Percentiles rank a stretch among this genome's conserved stretches.
Evolutionary conservation across 2,797 vertebrate species (phyloP).

Genomic region (Carduelis carduelis): DNA sequence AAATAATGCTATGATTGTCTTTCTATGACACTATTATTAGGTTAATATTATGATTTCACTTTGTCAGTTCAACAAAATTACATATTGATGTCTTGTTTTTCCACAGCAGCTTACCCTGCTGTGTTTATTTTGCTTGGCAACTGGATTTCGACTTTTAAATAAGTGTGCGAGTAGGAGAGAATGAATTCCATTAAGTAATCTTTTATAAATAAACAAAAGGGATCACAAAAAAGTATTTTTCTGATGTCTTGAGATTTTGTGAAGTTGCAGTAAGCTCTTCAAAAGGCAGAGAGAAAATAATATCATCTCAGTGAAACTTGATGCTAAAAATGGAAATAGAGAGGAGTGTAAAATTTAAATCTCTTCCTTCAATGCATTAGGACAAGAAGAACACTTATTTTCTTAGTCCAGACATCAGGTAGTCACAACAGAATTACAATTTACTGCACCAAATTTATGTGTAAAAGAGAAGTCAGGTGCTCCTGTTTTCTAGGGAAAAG

Average conservation of each 20-base stretch:
- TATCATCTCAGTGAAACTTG: neutral
- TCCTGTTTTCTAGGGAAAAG: neutral
- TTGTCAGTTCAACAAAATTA: constrained; percentile 8
- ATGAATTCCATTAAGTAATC: constrained; percentile 43
- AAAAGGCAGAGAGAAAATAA: constrained; percentile 29
- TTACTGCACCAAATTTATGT: neutral
- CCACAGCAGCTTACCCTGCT: neutral
- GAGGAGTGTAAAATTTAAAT: neutral
- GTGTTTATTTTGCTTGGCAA: constrained; percentile 37
- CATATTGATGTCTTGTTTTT: constrained; percentile 19
- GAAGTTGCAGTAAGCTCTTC: neutral
- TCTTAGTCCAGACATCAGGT: neutral
- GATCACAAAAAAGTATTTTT: constrained; percentile 3
- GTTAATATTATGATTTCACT: constrained; percentile 36
- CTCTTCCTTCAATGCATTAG: neutral
- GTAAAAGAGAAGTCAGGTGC: neutral
- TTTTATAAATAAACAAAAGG: constrained; percentile 42
- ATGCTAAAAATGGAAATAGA: neutral
- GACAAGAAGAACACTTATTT: constrained; percentile 1
- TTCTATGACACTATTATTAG: constrained; percentile 19
- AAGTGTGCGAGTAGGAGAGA: neutral
- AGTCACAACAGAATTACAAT: neutral
- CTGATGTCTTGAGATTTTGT: constrained; percentile 16
- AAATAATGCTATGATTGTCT: neutral
- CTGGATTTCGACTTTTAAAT: constrained; percentile 13